Conservation (phyloP, 2,113 vertebrate species). For the Beaufortia kweichowensis region DNA sequence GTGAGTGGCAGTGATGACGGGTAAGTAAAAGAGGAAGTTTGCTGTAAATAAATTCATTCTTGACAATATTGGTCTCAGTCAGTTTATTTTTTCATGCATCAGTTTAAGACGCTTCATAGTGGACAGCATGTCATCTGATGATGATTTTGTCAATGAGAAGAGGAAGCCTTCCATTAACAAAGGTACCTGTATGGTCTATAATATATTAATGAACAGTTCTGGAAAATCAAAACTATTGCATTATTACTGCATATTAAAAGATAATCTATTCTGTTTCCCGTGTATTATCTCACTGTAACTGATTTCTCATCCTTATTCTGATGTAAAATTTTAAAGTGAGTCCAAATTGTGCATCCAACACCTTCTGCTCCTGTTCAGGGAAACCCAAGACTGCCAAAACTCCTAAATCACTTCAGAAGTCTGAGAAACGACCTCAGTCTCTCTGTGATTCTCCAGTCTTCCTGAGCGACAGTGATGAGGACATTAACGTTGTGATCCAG, state of each 20-base stretch:
- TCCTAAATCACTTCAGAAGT: slow-evolving; percentile 45
- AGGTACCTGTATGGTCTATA: slow-evolving; percentile 65
- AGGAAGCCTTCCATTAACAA: slow-evolving; percentile 59
- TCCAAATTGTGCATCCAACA: not conserved
- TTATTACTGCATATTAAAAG: no score
- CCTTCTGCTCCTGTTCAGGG: slow-evolving; percentile 18
- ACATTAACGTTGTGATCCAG: slow-evolving; percentile 68
- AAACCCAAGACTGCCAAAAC: slow-evolving; percentile 56
- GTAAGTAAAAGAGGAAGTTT: slow-evolving; percentile 46
- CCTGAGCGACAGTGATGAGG: slow-evolving; percentile 75
- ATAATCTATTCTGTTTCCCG: no score
- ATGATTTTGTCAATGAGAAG: slow-evolving; percentile 68
- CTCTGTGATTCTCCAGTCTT: slow-evolving; percentile 67
- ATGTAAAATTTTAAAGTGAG: no score
- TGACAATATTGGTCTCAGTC: not conserved
- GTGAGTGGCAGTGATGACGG: slow-evolving; percentile 64
- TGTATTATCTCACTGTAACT: no score
- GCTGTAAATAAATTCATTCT: not conserved
- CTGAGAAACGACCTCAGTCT: slow-evolving; percentile 54
- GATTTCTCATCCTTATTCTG: no score
- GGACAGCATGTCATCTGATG: slow-evolving; percentile 67
- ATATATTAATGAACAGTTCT: no score
- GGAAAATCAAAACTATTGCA: no score
- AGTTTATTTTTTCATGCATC: slow-evolving; percentile 17
- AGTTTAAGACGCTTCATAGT: slow-evolving; percentile 73